Evolutionary conservation across 2,888 invertebrate genomes (phyloP).

Genomic region (Apocheima hispidaria): DNA sequence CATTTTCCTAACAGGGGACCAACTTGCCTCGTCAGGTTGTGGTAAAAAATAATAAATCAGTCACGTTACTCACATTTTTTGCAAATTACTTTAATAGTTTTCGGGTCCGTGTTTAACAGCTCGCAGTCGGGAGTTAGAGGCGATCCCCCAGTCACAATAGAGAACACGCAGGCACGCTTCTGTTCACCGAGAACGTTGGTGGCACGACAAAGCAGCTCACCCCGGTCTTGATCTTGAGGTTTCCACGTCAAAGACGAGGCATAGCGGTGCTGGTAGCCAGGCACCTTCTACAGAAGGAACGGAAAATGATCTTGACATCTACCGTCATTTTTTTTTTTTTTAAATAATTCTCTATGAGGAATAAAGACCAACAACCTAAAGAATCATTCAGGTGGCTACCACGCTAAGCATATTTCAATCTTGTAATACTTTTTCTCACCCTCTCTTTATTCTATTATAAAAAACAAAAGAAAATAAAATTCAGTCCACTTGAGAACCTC

Average conservation of each 20-base stretch:
- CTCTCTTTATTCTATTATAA: too few species aligned
- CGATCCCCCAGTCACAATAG: constrained; percentile 59
- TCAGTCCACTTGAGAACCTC: too few species aligned
- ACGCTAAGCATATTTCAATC: too few species aligned
- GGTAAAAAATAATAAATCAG: too few species aligned
- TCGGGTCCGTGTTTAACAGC: constrained; percentile 49
- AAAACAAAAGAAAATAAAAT: too few species aligned
- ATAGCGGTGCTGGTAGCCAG: constrained; percentile 62
- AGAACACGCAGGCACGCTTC: constrained; percentile 63
- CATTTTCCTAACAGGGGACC: too few species aligned
- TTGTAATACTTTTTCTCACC: too few species aligned
- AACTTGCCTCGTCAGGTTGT: background rate
- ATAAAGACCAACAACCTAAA: too few species aligned
- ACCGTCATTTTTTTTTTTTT: background rate
- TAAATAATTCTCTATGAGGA: background rate
- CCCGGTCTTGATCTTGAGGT: constrained; percentile 61
- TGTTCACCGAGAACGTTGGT: constrained; percentile 72
- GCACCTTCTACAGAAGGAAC: constrained; percentile 58
- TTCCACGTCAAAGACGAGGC: constrained; percentile 69
- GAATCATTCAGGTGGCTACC: too few species aligned
- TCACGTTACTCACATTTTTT: constrained; percentile 58
- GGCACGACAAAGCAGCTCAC: constrained; percentile 66
- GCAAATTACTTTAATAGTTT: constrained; percentile 60
- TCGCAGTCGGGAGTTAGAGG: constrained; percentile 64
- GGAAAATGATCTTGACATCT: too few species aligned